A percentile compares a stretch with the other conserved stretches of the same genome.
Conservation (phyloP, 2,113 vertebrate species). For the Microcebus lehilahytsara region DNA sequence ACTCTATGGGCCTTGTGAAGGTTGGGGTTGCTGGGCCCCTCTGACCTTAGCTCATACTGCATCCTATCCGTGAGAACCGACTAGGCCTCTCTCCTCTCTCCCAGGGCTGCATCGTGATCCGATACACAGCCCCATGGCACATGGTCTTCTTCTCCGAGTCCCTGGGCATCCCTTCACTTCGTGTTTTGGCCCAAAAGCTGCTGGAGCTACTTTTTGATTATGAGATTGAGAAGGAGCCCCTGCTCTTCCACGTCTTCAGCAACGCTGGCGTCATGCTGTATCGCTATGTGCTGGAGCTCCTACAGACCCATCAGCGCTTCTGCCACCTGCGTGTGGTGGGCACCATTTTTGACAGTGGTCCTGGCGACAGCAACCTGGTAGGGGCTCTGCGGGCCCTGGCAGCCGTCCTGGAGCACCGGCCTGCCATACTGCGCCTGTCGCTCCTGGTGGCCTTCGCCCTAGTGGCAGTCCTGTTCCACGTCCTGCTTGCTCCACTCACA, state of each 20-base stretch:
- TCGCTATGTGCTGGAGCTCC: constrained; percentile 91
- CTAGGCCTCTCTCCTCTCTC: constrained; percentile 59
- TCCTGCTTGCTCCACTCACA: constrained; percentile 91
- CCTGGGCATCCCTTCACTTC: constrained; percentile 93
- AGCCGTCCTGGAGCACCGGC: constrained; percentile 82
- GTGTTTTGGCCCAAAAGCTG: constrained; percentile 87
- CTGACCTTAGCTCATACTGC: background rate
- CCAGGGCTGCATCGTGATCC: constrained; percentile 94
- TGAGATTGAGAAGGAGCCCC: constrained; percentile 90
- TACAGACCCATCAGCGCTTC: constrained; percentile 87
- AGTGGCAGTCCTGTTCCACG: constrained; percentile 82
- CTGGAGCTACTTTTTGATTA: constrained; percentile 94
- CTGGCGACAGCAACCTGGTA: constrained; percentile 89
- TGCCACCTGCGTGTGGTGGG: constrained; percentile 88
- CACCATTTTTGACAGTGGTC: constrained; percentile 93
- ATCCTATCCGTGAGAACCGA: constrained; percentile 17
- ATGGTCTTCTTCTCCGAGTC: constrained; percentile 93
- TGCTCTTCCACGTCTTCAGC: constrained; percentile 96
- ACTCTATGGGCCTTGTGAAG: background rate
- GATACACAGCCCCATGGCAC: constrained; percentile 93
- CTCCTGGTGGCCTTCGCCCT: constrained; percentile 86
- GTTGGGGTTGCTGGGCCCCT: background rate
- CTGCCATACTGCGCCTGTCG: constrained; percentile 83
- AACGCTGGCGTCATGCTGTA: constrained; percentile 97
- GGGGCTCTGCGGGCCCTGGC: constrained; percentile 91